A percentile compares a stretch with the other conserved stretches of the same genome.
phyloP scores from a whole-genome alignment of 2,113 vertebrate genomes.

The Nanger granti region DNA sequence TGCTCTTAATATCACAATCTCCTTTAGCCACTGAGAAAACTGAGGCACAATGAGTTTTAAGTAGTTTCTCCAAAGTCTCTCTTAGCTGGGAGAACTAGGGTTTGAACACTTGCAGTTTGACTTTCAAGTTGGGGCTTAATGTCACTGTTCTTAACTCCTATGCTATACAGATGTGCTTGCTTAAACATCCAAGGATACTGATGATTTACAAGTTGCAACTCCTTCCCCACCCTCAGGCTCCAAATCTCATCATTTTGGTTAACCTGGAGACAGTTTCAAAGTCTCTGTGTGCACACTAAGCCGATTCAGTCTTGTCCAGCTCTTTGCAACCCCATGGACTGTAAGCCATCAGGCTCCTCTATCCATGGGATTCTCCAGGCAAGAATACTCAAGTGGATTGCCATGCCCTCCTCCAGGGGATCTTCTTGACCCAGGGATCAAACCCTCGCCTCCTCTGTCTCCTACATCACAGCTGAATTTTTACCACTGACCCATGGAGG shows the following conservation, averaged over 20 bases:
- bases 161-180: neutral
- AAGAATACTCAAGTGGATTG: neutral
- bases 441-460: neutral
- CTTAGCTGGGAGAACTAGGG: neutral
- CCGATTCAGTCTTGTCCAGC: rapidly evolving
- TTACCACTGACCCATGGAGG: neutral
- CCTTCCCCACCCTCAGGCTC: neutral
- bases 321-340: neutral
- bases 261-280: neutral
- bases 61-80: neutral
- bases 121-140: neutral
- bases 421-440: neutral
- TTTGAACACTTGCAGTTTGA: neutral
- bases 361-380: neutral
- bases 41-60: neutral
- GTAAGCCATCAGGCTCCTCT: neutral
- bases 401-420: neutral
- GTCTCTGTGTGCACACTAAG: neutral
- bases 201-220: neutral
- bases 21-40: neutral
- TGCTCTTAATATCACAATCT: neutral
- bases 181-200: neutral
- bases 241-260: neutral
- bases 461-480: neutral
- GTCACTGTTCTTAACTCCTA: neutral